Conservation (phyloP, 1,140 invertebrate genomes). For the Centruroides sculpturatus region DNA sequence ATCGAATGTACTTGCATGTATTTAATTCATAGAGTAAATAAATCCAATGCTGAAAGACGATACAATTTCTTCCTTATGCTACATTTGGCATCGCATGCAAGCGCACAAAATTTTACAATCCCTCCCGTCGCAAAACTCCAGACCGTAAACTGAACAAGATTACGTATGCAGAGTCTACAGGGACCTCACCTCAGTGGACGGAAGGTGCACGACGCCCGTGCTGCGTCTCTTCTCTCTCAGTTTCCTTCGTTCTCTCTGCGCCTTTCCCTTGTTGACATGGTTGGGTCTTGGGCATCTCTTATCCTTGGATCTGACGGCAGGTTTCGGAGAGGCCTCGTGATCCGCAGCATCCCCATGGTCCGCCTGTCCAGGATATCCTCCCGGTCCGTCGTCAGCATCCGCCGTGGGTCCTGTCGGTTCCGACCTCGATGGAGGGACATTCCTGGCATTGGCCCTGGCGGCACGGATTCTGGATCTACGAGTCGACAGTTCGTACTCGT, state of each 20-base stretch:
- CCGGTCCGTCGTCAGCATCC: slow-evolving; percentile 14
- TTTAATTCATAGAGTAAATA: no score
- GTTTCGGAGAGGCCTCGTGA: slow-evolving; percentile 38
- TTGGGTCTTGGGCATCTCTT: slow-evolving; percentile 32
- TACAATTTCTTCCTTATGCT: no score
- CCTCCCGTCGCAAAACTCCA: no score
- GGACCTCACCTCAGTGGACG: slow-evolving; percentile 41
- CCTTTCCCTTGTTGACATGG: slow-evolving; percentile 41
- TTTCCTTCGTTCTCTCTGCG: slow-evolving; percentile 43
- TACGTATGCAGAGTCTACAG: not conserved
- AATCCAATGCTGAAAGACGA: no score
- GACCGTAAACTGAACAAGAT: no score
- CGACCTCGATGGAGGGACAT: slow-evolving; percentile 26
- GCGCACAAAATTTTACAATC: no score
- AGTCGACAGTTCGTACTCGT: slow-evolving; percentile 40
- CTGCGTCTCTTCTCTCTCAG: slow-evolving; percentile 45
- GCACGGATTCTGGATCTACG: slow-evolving; percentile 40
- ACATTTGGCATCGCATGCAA: no score
- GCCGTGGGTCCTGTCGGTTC: slow-evolving; percentile 13
- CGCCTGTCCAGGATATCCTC: not conserved
- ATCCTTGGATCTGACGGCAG: slow-evolving; percentile 30
- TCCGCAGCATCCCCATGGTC: slow-evolving; percentile 21
- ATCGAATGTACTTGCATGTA: no score
- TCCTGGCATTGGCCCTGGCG: slow-evolving; percentile 35
- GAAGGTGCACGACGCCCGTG: slow-evolving; percentile 46